Evolutionary conservation across 2,797 vertebrate genomes (phyloP).

Genomic region (Cryptoprocta ferox): DNA sequence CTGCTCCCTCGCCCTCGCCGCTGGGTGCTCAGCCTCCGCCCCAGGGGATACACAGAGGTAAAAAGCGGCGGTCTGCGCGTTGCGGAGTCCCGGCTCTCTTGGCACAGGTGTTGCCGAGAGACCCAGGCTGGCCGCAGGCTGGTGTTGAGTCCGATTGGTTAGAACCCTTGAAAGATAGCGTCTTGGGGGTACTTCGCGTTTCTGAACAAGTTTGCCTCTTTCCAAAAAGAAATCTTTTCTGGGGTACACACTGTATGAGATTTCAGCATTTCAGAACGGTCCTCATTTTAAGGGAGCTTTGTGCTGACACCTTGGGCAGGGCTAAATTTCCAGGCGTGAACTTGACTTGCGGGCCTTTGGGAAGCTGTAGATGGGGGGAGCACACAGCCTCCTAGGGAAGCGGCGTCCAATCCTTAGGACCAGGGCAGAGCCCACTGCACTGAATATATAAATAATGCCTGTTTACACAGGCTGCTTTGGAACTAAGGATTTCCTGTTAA

Average conservation of each 20-base stretch:
- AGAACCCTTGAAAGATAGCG: not conserved
- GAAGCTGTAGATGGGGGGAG: not conserved
- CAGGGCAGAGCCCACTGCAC: not conserved
- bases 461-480: not conserved
- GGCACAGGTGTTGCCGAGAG: not conserved
- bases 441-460: not conserved
- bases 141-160: not conserved
- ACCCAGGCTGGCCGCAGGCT: accelerated
- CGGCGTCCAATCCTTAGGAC: not conserved
- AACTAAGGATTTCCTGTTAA: not conserved
- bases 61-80: not conserved
- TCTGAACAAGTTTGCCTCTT: not conserved
- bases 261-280: not conserved
- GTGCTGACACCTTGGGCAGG: not conserved
- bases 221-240: not conserved
- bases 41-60: accelerated
- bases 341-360: not conserved
- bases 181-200: not conserved
- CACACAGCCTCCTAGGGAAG: not conserved
- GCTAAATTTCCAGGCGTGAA: not conserved
- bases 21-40: not conserved
- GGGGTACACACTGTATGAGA: not conserved
- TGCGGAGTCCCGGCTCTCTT: not conserved
- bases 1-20: not conserved
- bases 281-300: not conserved